Conservation (phyloP, 2,797 vertebrate genomes). For the Acridotheres tristis region DNA sequence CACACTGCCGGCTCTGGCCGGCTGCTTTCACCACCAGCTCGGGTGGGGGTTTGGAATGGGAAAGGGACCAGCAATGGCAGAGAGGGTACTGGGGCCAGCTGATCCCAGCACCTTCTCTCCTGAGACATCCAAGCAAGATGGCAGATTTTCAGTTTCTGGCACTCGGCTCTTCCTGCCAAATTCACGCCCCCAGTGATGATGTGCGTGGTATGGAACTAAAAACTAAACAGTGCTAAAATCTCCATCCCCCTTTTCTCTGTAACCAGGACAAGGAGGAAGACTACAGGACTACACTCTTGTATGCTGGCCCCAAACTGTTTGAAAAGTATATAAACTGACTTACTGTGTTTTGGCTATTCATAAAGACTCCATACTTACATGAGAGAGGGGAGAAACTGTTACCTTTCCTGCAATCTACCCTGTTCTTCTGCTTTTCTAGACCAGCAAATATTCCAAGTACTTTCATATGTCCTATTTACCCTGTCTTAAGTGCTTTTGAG, state of each 20-base stretch:
- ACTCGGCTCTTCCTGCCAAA: accelerated
- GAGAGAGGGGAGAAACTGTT: not conserved
- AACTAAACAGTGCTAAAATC: not conserved
- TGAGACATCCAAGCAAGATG: not conserved
- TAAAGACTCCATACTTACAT: not conserved
- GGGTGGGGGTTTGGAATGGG: not conserved
- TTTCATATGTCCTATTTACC: not conserved
- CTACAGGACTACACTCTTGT: not conserved
- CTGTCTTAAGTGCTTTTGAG: not conserved
- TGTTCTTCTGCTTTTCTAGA: not conserved
- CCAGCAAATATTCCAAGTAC: not conserved
- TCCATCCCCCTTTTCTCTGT: not conserved
- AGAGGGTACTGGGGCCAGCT: not conserved
- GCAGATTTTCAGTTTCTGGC: not conserved
- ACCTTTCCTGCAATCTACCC: not conserved
- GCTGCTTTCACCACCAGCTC: not conserved
- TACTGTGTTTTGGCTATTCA: not conserved
- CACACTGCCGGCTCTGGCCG: accelerated
- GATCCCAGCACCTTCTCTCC: not conserved
- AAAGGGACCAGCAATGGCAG: not conserved
- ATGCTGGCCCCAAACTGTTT: not conserved
- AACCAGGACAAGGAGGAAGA: not conserved
- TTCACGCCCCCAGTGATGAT: accelerated
- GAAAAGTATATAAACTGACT: not conserved
- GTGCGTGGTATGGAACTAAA: not conserved